Base-by-base conservation (phyloP, 2,113 vertebrate genomes). In the Laticauda colubrina region DNA sequence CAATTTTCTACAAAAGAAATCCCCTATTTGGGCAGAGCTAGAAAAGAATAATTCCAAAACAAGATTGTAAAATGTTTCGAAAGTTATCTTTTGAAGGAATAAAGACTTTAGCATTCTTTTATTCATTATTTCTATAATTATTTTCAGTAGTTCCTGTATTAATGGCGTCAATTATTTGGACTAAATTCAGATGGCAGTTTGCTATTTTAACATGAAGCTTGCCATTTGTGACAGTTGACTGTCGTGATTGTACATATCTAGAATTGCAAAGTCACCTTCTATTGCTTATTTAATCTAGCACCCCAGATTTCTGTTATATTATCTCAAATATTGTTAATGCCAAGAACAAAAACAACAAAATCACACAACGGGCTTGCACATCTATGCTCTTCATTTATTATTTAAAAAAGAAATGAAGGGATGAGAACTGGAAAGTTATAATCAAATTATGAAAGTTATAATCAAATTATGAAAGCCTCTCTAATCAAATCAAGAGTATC, bases 31-130 rank as follows among this genome's bases (percentile, higher is more conserved):
- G 93, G 34, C 95, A 96, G 96, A 93, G 57, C 89, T 45, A 96
- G 94, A 96, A 97, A 97, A 89, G 96, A 4, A 51, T 48, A 94
- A 94, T 94, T 97, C 95, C 96, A 95, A 97, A 96, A 96, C 94
- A 94, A 94, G 93, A 92, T 97, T 95, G 93, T 95, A 93, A 95
- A 4, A 85, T 95, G 88, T 96, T 90, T 92, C 92, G 93, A 94
- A 93, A 93, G 91, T 92, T 94, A 97, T 96, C 96, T 34, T 14
- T 4, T 64, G 12, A 23, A 3, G 87, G 39, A 89, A 0, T 51
- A 39, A 86, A 26, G 91, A 87, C 85, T 5, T 51, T 0, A 7
- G 89, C 86, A 18, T 39, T 39, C 23, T 88, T 94, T 59, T 89
- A 93, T 87, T 90, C 24, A 21, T 34, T 51, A 23, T 54, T 81